phyloP scores from a whole-genome alignment of 1,140 invertebrate genomes.

The Heterodera schachtii region DNA sequence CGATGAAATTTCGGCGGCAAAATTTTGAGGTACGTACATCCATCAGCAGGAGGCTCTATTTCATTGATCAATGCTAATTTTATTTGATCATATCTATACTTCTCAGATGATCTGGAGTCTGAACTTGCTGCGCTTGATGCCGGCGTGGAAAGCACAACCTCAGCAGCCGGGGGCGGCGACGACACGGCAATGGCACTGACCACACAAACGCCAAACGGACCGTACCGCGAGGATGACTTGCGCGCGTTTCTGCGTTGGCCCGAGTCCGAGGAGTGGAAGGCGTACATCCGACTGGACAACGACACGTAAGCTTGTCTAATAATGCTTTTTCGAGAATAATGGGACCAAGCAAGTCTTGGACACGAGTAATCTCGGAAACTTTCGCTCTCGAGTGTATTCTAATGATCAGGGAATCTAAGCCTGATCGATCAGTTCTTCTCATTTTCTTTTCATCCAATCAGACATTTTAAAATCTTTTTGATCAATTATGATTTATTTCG shows the following conservation, averaged over 20 bases:
- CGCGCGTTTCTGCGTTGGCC: constrained; percentile 59
- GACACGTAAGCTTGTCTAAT: constrained; percentile 38
- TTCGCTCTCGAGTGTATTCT: no score
- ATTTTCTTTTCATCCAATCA: no score
- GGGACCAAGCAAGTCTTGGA: no score
- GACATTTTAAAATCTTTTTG: no score
- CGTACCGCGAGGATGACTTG: constrained; percentile 57
- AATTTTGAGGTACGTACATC: neutral
- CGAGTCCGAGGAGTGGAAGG: constrained; percentile 59
- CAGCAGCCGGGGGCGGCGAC: neutral
- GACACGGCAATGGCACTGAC: constrained; percentile 3
- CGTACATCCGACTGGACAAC: constrained; percentile 60
- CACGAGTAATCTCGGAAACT: no score
- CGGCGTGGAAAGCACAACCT: neutral
- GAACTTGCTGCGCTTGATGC: constrained; percentile 19
- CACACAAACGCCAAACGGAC: constrained; percentile 15
- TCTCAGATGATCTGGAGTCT: neutral
- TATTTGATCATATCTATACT: constrained; percentile 14
- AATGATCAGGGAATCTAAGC: no score
- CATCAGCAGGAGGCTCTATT: no score
- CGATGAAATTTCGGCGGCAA: neutral
- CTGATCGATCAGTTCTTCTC: no score
- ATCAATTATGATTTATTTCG: no score
- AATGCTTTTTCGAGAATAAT: no score
- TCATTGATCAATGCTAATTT: neutral